A percentile compares a stretch with the other conserved stretches of the same genome.
Evolutionary conservation across 2,113 vertebrate species (phyloP).

Genomic region (Zosterops hypoxanthus): DNA sequence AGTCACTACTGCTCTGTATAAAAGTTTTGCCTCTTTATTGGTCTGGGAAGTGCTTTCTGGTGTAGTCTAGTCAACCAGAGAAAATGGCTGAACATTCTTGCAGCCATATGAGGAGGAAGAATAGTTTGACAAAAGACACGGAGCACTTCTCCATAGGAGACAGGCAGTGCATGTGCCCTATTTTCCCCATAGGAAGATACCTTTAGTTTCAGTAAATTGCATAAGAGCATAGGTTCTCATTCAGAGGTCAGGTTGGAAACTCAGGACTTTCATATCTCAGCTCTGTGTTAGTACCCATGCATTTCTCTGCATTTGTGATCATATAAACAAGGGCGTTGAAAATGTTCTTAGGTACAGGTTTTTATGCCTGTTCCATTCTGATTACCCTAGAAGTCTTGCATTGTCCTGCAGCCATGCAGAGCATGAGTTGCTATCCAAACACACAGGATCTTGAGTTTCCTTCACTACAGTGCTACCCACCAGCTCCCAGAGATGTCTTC

Average conservation of each 20-base stretch:
- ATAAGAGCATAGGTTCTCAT: background rate
- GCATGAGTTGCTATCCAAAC: background rate
- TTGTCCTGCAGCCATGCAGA: background rate
- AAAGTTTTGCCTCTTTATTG: background rate
- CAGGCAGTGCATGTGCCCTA: background rate
- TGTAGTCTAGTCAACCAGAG: background rate
- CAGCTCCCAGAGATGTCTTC: background rate
- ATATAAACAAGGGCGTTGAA: background rate
- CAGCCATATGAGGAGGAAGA: background rate
- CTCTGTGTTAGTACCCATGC: background rate
- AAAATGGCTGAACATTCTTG: background rate
- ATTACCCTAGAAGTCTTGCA: background rate
- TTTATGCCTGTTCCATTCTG: background rate
- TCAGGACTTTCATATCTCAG: background rate
- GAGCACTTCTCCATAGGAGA: background rate
- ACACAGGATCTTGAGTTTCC: background rate
- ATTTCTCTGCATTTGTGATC: background rate
- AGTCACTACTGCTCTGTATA: background rate
- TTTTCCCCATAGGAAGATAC: background rate
- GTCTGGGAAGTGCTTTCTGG: background rate
- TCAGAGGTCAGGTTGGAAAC: background rate
- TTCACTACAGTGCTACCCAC: rapidly evolving
- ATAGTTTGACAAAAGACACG: background rate
- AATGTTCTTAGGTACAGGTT: background rate
- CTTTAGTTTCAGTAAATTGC: background rate